Base-by-base conservation (phyloP, 2,797 vertebrate genomes). In the Arvicola amphibius region DNA sequence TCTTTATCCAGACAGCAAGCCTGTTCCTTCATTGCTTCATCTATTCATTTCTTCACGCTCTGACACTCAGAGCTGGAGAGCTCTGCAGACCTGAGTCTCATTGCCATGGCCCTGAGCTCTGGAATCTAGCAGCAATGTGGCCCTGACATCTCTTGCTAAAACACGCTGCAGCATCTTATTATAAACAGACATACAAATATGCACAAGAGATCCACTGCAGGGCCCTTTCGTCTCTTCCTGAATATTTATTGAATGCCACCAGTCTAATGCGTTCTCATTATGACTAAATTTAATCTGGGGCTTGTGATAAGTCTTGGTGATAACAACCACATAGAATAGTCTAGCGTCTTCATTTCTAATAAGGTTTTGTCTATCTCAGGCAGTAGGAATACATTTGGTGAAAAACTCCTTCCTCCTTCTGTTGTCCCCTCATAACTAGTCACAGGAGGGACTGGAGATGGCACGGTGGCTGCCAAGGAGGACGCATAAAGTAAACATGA, bases 391-490 rank as follows among this genome's bases (percentile, higher is more conserved):
- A 9, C 2, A 1, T 61, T 77, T 48, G 4, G 29, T 53, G n/a
- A 21, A 9, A 16, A 29, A 6, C 16, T 27, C 23, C 17, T 21
- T 34, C 3, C 10, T 48, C 43, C n/a, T 67, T 16, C 43, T 37
- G 37, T 6, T 46, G 29, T 27, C n/a, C 0, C 23, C 43, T 63
- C 69, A 27, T 53, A 85, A 34, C 25, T 32, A 34, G 79, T 46
- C 89, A 69, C 37, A 8, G 6, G 61, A 65, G 25, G 76, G 65
- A 37, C 0, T 0, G 3, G 8, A 19, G 59, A 25, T 4, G 46
- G 51, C 1, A 56, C 1, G 0, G 0, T 4, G 12, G 17, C 21
- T 23, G n/a, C 27, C 0, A 0, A 17, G 59, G 32, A 63, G 9
- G 32, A 6, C 2, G 3, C 0, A 21, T 10, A 34, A 34, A 79